Evolutionary conservation across 2,113 vertebrate species (phyloP).

Genomic region (Malurus melanocephalus): DNA sequence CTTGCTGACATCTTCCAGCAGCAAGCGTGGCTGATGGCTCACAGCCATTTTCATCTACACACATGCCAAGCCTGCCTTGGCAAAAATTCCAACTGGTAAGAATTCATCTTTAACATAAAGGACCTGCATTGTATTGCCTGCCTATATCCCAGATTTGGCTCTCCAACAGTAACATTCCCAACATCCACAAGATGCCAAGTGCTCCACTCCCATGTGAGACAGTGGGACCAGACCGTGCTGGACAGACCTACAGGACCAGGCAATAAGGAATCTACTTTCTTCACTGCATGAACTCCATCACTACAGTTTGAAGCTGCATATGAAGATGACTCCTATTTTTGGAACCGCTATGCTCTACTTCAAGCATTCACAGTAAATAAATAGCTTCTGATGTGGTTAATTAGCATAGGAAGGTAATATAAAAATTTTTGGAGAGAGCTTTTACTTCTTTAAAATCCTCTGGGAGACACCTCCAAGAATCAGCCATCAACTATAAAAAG

Average conservation of each 20-base stretch:
- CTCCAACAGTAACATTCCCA: background rate
- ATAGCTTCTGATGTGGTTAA: slow-evolving; percentile 50
- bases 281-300: slow-evolving; percentile 33
- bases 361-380: slow-evolving; percentile 67
- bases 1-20: slow-evolving; percentile 48
- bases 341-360: slow-evolving; percentile 42
- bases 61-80: slow-evolving; percentile 60
- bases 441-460: slow-evolving; percentile 44
- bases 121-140: slow-evolving; percentile 53
- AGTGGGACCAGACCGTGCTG: slow-evolving; percentile 20
- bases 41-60: slow-evolving; percentile 56
- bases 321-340: slow-evolving; percentile 38
- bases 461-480: background rate
- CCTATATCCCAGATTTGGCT: slow-evolving; percentile 35
- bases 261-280: slow-evolving; percentile 51
- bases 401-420: slow-evolving; percentile 27
- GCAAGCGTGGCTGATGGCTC: slow-evolving; percentile 39
- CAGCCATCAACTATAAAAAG: slow-evolving; percentile 46
- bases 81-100: slow-evolving; percentile 61
- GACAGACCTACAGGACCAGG: slow-evolving; percentile 51
- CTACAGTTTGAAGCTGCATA: slow-evolving; percentile 30
- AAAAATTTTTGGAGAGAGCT: background rate
- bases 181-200: background rate
- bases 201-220: background rate
- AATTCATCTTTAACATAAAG: slow-evolving; percentile 63